Base-by-base conservation (phyloP, 2,888 invertebrate genomes). In the Catocala sponsa region DNA sequence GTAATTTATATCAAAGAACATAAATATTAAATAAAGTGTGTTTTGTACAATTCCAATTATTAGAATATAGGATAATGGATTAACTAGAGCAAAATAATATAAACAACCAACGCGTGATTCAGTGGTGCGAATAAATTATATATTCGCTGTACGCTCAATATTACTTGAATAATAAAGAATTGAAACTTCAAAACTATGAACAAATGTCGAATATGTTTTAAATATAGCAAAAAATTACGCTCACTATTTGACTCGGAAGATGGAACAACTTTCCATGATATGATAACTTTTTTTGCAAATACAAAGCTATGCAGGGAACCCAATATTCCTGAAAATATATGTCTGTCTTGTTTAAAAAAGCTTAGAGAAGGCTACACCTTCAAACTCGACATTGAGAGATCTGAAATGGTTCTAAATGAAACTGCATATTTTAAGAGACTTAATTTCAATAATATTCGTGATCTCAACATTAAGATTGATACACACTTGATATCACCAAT, bases 321-420 rank as follows among this genome's bases (percentile, higher is more conserved):
- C 67, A 72, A 65, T 55, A 67, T 74, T 10, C 70, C 76, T 41
- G 72, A 83, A 63, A 74, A 81, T 70, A 80, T 90, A 67, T 91
- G 91, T 77, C 75, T 83, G 9, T 69, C 59, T 62, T 95, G 95
- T 74, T 84, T 91, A 58, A 78, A 80, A 71, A 89, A 83, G 77
- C 82, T 88, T 1, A 74, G 43, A 66, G 87, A 85, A 13, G 78
- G 79, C n/a, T 87, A 85, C 76, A 76, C 84, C 9, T 90, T 90
- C 68, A 89, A 85, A 79, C 64, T 76, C 1, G 72, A 82, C 9
- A 86, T 91, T 56, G 83, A 87, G 76, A 84, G 78, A 88, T 85
- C 88, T 43, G 76, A 89, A 68, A 72, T 75, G 53, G 58, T 74
- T 53, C 60, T 90, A 41, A 79, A 78, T 64, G 70, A 81, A 66